Evolutionary conservation across 2,888 invertebrate species (phyloP).

Genomic region (Philhelius pedissequus): DNA sequence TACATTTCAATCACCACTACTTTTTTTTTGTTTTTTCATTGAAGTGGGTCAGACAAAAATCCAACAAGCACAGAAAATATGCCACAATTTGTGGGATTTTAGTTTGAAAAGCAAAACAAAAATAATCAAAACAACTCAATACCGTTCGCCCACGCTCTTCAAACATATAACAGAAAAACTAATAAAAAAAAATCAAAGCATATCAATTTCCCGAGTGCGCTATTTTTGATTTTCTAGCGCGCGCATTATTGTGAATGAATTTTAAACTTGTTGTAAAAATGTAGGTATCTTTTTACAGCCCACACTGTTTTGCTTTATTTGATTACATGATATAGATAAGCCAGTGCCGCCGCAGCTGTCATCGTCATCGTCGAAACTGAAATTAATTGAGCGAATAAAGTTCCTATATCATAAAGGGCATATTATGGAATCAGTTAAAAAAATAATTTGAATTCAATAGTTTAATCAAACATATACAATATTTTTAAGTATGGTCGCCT

Average conservation of each 20-base stretch:
- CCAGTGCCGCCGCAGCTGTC: neutral
- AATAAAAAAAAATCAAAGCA: neutral
- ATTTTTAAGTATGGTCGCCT: too few relatives aligned
- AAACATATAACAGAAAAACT: too few relatives aligned
- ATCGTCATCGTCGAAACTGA: neutral
- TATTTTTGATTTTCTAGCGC: slow-evolving; percentile 27
- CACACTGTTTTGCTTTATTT: slow-evolving; percentile 2
- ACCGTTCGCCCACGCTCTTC: neutral
- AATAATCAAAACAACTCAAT: slow-evolving; percentile 15
- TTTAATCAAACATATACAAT: too few relatives aligned
- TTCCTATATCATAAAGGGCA: neutral
- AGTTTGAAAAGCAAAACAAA: neutral
- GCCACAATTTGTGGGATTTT: slow-evolving; percentile 31
- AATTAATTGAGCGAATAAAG: neutral
- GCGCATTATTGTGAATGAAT: slow-evolving; percentile 14
- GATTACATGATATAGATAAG: slow-evolving; percentile 4
- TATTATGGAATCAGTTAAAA: neutral
- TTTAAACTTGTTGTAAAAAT: slow-evolving; percentile 1
- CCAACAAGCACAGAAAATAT: neutral
- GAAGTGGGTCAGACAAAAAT: slow-evolving; percentile 40
- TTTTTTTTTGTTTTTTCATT: neutral
- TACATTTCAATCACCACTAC: slow-evolving; percentile 7
- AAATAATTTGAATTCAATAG: neutral
- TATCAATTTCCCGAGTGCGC: slow-evolving; percentile 36
- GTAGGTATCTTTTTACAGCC: neutral